Percentiles rank a stretch among this genome's conserved stretches.
These are phyloP conservation scores for Pyxicephalus adspersus DNA, from an alignment of 2,113 vertebrate species.

Conservation along the genomic window DNA sequence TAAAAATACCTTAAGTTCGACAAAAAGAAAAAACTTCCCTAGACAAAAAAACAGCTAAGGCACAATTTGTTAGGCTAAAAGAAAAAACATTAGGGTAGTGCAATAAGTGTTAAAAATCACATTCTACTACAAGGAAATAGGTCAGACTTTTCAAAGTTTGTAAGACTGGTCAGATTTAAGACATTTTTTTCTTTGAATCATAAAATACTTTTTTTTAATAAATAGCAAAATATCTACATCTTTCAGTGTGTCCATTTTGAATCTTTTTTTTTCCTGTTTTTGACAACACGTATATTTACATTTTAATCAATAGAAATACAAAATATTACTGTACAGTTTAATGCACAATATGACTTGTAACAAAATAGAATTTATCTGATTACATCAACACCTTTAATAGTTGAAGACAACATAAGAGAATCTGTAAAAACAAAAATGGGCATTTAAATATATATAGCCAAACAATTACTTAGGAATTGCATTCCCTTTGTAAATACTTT, in stretches of 20 bases:
- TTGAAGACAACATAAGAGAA: not conserved
- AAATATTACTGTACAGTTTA: conserved; percentile 82
- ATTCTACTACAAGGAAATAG: conserved; percentile 87
- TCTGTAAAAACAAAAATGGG: conserved; percentile 57
- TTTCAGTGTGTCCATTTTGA: conserved; percentile 70
- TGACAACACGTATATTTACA: conserved; percentile 75
- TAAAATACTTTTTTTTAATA: conserved; percentile 91
- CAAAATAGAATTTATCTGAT: conserved; percentile 79
- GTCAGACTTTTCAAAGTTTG: conserved; percentile 75
- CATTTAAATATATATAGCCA: conserved; percentile 63
- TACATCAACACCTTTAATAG: conserved; percentile 62
- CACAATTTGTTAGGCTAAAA: conserved; percentile 82
- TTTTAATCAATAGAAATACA: conserved; percentile 79
- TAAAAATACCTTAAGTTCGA: conserved; percentile 77
- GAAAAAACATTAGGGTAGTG: conserved; percentile 81
- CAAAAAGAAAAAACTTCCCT: conserved; percentile 78
- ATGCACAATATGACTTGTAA: conserved; percentile 80
- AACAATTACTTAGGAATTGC: conserved; percentile 44
- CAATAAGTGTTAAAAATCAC: conserved; percentile 86
- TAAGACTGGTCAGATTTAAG: conserved; percentile 71
- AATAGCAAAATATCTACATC: conserved; percentile 93
- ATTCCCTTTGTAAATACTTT: conserved; percentile 65
- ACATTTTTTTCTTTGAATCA: conserved; percentile 71
- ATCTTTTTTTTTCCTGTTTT: conserved; percentile 62
- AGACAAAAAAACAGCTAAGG: conserved; percentile 90